A percentile compares a stretch with the other conserved stretches of the same genome.
These are phyloP conservation scores for Urocolius indicus DNA, from an alignment of 2,113 vertebrate genomes.

Conservation along the genomic window DNA sequence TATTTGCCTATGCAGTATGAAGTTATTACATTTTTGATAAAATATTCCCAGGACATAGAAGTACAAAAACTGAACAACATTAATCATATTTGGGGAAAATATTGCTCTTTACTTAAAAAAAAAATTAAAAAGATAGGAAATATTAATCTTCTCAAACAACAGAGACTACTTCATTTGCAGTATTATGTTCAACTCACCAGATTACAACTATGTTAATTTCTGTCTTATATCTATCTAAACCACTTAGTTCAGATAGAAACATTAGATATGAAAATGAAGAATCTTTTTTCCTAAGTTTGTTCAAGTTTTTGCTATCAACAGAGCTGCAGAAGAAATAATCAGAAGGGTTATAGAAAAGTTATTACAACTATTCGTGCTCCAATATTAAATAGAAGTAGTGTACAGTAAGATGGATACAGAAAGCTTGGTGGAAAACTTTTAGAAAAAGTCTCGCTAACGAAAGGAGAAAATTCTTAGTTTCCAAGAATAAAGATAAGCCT, in stretches of 20 bases:
- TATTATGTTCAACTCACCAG: not conserved
- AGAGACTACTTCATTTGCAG: not conserved
- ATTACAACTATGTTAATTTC: not conserved
- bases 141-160: not conserved
- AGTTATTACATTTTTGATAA: not conserved
- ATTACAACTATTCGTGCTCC: not conserved
- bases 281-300: not conserved
- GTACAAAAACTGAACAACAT: not conserved
- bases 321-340: not conserved
- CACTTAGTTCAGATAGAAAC: not conserved
- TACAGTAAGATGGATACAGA: not conserved
- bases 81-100: not conserved
- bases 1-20: not conserved
- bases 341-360: not conserved
- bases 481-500: not conserved
- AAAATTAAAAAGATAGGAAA: not conserved
- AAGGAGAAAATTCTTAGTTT: not conserved
- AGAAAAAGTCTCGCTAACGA: not conserved
- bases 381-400: not conserved
- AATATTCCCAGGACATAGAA: not conserved
- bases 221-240: not conserved
- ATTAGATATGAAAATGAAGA: not conserved
- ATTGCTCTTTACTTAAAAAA: not conserved
- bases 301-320: constrained; percentile 3
- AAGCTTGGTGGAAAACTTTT: not conserved